phyloP scores from a whole-genome alignment of 2,797 vertebrate species.

The Halcyon smyrnensis region DNA sequence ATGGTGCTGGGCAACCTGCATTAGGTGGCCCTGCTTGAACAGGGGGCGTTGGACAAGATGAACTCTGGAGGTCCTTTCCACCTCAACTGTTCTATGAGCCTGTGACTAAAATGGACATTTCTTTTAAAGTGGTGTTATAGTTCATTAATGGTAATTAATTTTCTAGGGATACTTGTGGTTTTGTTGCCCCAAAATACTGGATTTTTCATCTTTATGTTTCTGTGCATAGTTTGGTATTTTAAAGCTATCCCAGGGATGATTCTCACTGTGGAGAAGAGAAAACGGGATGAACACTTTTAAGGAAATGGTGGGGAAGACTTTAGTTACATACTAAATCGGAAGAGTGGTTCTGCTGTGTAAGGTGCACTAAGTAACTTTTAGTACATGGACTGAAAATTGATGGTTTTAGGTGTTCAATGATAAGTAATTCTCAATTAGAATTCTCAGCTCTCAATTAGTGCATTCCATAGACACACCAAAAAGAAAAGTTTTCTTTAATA shows the following conservation, averaged over 20 bases:
- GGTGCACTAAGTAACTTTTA: background rate
- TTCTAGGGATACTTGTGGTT: background rate
- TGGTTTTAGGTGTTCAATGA: background rate
- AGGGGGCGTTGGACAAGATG: background rate
- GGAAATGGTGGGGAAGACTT: background rate
- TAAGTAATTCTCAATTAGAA: background rate
- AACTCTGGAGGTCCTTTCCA: background rate
- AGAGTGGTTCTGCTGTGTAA: background rate
- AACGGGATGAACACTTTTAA: background rate
- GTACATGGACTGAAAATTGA: background rate
- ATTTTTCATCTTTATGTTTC: background rate
- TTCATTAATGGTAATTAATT: background rate
- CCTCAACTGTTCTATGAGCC: background rate
- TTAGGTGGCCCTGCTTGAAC: background rate
- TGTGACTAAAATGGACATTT: background rate
- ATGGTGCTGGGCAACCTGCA: background rate
- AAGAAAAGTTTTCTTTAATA: background rate
- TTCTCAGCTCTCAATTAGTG: background rate
- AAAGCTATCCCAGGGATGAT: background rate
- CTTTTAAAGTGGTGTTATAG: background rate
- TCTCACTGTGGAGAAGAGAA: background rate
- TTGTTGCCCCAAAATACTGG: background rate
- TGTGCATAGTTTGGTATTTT: background rate
- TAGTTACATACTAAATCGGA: background rate
- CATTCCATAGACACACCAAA: background rate